phyloP scores from a whole-genome alignment of 2,797 vertebrate genomes.

The Adelosebastes latens region DNA sequence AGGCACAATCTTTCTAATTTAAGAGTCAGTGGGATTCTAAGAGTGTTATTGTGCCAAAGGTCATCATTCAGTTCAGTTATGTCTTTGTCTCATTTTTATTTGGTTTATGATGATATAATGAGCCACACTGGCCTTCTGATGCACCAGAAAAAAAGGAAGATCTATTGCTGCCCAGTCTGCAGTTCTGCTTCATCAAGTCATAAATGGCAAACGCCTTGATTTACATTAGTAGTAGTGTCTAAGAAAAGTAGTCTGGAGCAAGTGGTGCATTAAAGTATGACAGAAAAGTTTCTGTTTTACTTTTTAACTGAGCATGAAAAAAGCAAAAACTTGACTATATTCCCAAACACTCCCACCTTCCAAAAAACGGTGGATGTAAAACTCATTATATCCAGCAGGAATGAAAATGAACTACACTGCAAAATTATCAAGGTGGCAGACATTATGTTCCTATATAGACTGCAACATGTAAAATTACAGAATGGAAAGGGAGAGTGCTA shows the following conservation, averaged over 20 bases:
- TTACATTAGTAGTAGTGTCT: constrained; percentile 50
- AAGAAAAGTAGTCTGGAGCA: constrained; percentile 54
- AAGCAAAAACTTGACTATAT: constrained; percentile 57
- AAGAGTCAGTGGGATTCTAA: constrained; percentile 8
- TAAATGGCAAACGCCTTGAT: constrained; percentile 44
- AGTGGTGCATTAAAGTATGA: constrained; percentile 56
- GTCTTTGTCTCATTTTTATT: constrained; percentile 16
- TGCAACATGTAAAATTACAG: constrained; percentile 71
- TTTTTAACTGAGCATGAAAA: constrained; percentile 65
- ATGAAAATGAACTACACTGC: constrained; percentile 73
- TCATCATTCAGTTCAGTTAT: constrained; percentile 12
- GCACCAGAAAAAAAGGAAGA: constrained; percentile 16
- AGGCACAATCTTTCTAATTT: constrained; percentile 19
- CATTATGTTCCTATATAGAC: constrained; percentile 66
- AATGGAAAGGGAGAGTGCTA: constrained; percentile 70
- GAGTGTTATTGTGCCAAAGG: constrained; percentile 37
- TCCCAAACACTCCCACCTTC: constrained; percentile 72
- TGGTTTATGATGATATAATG: constrained; percentile 7
- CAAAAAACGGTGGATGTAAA: constrained; percentile 77
- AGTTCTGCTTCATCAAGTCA: constrained; percentile 31
- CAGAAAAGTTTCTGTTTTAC: constrained; percentile 70
- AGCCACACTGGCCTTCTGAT: constrained; percentile 9
- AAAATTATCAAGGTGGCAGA: constrained; percentile 76
- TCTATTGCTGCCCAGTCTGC: constrained; percentile 33
- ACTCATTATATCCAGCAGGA: constrained; percentile 79